Percentiles rank a stretch among this genome's conserved stretches.
Evolutionary conservation across 2,797 vertebrate genomes (phyloP).

Genomic region (Poecilia gillii): DNA sequence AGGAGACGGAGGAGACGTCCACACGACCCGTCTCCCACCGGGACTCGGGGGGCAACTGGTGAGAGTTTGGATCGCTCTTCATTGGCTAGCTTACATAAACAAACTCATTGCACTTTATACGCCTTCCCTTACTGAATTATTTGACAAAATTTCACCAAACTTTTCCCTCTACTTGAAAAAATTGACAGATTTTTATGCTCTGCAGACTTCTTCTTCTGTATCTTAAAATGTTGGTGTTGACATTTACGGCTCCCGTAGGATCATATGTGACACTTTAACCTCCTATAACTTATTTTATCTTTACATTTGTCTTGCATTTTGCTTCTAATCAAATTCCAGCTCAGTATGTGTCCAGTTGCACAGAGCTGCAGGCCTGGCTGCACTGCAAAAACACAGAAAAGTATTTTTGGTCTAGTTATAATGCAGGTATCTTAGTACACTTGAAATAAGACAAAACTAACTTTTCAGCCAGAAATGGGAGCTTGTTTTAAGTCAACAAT

Average conservation of each 20-base stretch:
- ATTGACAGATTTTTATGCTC: background rate
- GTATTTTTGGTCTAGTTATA: no score
- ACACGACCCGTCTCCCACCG: slow-evolving; percentile 78
- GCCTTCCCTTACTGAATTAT: background rate
- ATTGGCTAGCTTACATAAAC: background rate
- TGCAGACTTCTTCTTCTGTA: background rate
- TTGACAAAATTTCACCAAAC: background rate
- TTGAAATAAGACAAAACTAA: no score
- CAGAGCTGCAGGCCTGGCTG: background rate
- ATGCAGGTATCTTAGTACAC: no score
- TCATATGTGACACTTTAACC: background rate
- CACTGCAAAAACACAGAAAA: no score
- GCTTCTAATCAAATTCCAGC: slow-evolving; percentile 3
- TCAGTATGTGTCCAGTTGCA: background rate
- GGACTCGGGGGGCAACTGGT: slow-evolving; percentile 85
- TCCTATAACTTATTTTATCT: slow-evolving; percentile 6
- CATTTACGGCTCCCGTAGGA: background rate
- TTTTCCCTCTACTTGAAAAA: background rate
- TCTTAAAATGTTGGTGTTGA: background rate
- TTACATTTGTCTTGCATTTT: background rate
- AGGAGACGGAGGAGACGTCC: slow-evolving; percentile 77
- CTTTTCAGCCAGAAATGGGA: no score
- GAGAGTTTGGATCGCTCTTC: slow-evolving; percentile 49
- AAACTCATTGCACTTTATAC: background rate
- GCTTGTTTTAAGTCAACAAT: no score